A percentile compares a stretch with the other conserved stretches of the same genome.
Evolutionary conservation across 2,113 vertebrate species (phyloP).

Genomic region (Elachura formosa): DNA sequence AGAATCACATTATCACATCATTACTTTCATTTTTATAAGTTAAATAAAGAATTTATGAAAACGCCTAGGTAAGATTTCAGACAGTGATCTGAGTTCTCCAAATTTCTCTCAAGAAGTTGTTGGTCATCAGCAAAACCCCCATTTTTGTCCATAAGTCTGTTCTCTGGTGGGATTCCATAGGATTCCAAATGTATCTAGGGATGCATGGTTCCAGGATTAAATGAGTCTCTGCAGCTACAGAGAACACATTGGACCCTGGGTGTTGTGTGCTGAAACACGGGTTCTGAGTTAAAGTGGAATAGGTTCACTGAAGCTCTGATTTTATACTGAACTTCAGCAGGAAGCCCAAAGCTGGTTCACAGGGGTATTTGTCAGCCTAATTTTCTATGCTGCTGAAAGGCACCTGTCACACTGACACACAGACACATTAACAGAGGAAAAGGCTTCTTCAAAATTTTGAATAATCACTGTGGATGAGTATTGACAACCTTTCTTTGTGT

Average conservation of each 20-base stretch:
- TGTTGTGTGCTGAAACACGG: background rate
- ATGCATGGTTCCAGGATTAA: accelerated
- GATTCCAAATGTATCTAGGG: background rate
- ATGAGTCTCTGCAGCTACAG: background rate
- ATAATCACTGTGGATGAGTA: accelerated
- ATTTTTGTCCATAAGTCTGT: background rate
- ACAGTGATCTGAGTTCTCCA: background rate
- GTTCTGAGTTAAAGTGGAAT: background rate
- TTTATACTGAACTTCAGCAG: background rate
- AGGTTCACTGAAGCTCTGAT: accelerated
- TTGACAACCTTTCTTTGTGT: background rate
- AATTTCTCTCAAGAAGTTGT: background rate
- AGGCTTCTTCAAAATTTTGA: background rate
- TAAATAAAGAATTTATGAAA: background rate
- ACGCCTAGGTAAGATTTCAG: background rate
- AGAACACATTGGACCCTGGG: background rate
- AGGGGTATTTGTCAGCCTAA: background rate
- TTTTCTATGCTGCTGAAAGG: background rate
- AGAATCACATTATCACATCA: background rate
- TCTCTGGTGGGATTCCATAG: background rate
- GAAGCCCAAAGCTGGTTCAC: background rate
- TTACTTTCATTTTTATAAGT: background rate
- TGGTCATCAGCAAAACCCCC: background rate
- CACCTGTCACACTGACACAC: background rate
- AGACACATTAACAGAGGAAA: background rate